Base-by-base conservation (phyloP, 2,113 vertebrate genomes). In the Misgurnus anguillicaudatus region DNA sequence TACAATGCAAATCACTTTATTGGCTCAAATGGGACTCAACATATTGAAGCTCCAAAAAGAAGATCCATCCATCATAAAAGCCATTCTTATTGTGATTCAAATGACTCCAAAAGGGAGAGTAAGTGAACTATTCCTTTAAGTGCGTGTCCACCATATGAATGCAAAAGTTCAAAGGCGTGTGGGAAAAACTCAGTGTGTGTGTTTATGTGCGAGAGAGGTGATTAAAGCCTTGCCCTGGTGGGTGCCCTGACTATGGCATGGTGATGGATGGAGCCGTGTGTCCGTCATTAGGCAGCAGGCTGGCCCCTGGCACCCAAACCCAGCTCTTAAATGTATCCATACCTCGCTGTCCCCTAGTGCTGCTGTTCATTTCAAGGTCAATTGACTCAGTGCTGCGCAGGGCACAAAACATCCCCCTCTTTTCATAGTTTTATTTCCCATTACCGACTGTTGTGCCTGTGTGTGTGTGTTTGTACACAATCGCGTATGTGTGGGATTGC, bases 281-380 rank as follows among this genome's bases (percentile, higher is more conserved):
- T 87, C 91, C 87, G 86, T 92, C 89, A 92, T 92, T 92, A 91
- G 87, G 89, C 90, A 89, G 90, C 90, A 90, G 90, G 85, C 88
- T 89, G 90, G 91, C 91, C 91, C 90, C 89, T 90, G 90, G 91
- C 91, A 89, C 89, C 53, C 76, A 86, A 86, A 89, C 88, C 86
- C 87, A 88, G 87, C 87, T 90, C 88, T 92, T 92, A 91, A 92
- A 91, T 86, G 89, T 87, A 81, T 85, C 87, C 89, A 85, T 88
- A 83, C 80, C 41, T 83, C 82, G 82, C 85, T 63, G 51, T 73
- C 81, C 90, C 90, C 87, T 84, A 89, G 90, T 87, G 60, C 87
- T 78, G 57, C 85, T 84, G 89, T 89, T 93, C 88, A 91, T 92
- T 93, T 92, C 91, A 93, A 92, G 92, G 91, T 91, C 91, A 92